Evolutionary conservation across 2,888 invertebrate genomes (phyloP).

Genomic region (Diaprepes abbreviatus): DNA sequence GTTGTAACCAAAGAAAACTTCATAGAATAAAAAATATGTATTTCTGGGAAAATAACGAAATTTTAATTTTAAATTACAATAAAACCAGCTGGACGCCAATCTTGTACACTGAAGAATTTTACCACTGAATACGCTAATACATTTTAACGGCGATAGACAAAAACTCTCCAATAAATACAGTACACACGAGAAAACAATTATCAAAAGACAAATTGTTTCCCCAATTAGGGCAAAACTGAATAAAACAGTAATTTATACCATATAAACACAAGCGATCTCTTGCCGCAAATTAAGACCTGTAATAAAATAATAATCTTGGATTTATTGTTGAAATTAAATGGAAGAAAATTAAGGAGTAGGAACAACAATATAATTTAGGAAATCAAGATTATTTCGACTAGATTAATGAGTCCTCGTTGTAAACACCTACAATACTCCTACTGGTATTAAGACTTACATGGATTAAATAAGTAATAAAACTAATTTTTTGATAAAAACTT

Average conservation of each 20-base stretch:
- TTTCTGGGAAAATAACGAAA: too few species aligned
- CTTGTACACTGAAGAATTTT: too few species aligned
- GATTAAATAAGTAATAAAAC: conserved; percentile 6
- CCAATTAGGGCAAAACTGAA: conserved; percentile 30
- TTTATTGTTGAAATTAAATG: conserved; percentile 7
- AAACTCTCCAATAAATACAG: conserved; percentile 17
- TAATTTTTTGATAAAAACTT: not conserved
- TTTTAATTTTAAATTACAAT: too few species aligned
- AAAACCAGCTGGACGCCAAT: too few species aligned
- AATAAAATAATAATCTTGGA: conserved; percentile 24
- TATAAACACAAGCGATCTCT: conserved; percentile 24
- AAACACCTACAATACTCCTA: conserved; percentile 33
- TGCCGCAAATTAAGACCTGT: conserved; percentile 26
- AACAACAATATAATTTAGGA: conserved; percentile 19
- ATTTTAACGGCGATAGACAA: not conserved
- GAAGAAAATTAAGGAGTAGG: conserved; percentile 24
- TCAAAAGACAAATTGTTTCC: conserved; percentile 37
- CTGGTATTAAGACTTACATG: conserved; percentile 26
- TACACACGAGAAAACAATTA: conserved; percentile 29
- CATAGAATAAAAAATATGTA: too few species aligned
- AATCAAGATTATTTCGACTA: conserved; percentile 28
- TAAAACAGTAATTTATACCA: conserved; percentile 28
- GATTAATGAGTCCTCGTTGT: conserved; percentile 19
- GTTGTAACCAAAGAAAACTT: too few species aligned
- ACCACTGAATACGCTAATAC: too few species aligned